Evolutionary conservation across 2,113 vertebrate genomes (phyloP).

Genomic region (Erinaceus europaeus): DNA sequence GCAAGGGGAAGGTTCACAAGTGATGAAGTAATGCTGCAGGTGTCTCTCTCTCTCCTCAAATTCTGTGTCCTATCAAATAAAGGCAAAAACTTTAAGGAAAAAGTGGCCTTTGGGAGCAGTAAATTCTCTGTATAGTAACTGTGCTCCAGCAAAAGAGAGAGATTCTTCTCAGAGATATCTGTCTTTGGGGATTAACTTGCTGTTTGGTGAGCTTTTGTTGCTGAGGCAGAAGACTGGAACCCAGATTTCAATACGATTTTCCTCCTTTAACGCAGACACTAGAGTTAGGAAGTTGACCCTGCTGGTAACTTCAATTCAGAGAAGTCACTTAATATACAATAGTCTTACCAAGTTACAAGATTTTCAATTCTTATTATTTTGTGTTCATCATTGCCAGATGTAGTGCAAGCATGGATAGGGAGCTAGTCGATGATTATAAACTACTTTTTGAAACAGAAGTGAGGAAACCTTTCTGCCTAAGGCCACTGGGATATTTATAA

Average conservation of each 20-base stretch:
- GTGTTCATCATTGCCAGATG: slow-evolving; percentile 89
- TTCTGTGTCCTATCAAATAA: no score
- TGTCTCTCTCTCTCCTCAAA: no score
- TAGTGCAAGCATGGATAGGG: slow-evolving; percentile 81
- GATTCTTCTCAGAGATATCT: slow-evolving; percentile 40
- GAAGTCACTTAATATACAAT: slow-evolving; percentile 82
- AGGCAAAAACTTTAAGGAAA: no score
- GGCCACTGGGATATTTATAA: no score
- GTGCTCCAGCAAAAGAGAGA: no score
- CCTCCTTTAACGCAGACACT: slow-evolving; percentile 83
- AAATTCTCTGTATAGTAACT: no score
- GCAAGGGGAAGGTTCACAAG: no score
- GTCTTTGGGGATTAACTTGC: slow-evolving; percentile 17
- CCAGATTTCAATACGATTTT: slow-evolving; percentile 85
- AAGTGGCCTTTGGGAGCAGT: no score
- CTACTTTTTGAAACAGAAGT: no score
- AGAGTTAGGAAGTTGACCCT: slow-evolving; percentile 86
- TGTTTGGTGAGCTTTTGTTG: slow-evolving; percentile 73
- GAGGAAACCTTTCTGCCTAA: no score
- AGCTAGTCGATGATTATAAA: slow-evolving; percentile 72
- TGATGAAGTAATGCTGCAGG: no score
- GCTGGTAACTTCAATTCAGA: slow-evolving; percentile 81
- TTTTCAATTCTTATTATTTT: slow-evolving; percentile 85
- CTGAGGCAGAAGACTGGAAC: slow-evolving; percentile 79
- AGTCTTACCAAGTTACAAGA: slow-evolving; percentile 84